phyloP scores from a whole-genome alignment of 1,140 invertebrate species.

The Saccostrea glomerata region DNA sequence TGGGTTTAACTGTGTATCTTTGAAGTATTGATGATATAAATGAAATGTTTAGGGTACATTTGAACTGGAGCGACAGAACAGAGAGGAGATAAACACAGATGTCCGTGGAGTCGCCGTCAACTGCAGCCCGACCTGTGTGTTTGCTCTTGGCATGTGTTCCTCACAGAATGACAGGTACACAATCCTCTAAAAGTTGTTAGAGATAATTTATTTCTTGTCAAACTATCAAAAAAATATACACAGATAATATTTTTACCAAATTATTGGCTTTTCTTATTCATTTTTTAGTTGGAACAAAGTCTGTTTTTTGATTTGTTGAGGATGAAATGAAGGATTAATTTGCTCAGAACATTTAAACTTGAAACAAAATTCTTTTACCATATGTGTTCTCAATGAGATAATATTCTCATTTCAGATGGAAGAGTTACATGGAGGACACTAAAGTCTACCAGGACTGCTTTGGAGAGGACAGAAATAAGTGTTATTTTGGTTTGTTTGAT shows the following conservation, averaged over 20 bases:
- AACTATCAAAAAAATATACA: too few species aligned
- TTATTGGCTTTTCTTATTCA: neutral
- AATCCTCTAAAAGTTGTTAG: neutral
- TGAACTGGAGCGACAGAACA: constrained; percentile 59
- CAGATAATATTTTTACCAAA: neutral
- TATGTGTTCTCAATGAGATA: neutral
- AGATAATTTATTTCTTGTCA: neutral
- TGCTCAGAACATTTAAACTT: neutral
- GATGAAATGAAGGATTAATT: neutral
- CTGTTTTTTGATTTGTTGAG: neutral
- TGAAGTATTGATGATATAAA: too few species aligned
- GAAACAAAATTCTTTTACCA: neutral
- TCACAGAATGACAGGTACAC: constrained; percentile 63
- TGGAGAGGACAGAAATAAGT: constrained; percentile 75
- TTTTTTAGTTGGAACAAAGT: neutral
- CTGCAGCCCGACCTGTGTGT: constrained; percentile 71
- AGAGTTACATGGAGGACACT: constrained; percentile 76
- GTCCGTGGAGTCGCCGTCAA: constrained; percentile 67
- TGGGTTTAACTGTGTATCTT: too few species aligned
- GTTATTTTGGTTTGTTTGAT: constrained; percentile 76
- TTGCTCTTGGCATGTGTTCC: constrained; percentile 73
- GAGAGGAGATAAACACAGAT: constrained; percentile 64
- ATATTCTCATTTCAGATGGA: constrained; percentile 63
- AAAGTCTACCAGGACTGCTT: constrained; percentile 75
- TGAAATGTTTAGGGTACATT: constrained; percentile 59